A percentile compares a stretch with the other conserved stretches of the same genome.
Evolutionary conservation across 92 coral and sea anemone genomes (phyloP).

Genomic region (Plumapathes pennacea): DNA sequence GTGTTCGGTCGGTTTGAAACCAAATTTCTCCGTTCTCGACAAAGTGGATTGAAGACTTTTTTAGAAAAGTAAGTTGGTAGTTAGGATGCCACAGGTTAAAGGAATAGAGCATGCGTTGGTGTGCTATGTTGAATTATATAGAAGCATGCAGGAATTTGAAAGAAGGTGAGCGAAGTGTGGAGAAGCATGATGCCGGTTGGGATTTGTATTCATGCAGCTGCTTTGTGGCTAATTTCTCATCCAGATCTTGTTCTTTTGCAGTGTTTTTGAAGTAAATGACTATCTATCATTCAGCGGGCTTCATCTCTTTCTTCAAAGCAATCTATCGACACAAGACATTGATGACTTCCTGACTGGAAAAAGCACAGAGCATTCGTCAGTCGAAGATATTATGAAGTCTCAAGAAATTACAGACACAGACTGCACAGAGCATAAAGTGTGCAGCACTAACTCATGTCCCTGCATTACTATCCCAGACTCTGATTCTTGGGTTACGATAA

Average conservation of each 20-base stretch:
- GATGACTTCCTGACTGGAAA: constrained; percentile 78
- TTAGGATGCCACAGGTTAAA: not conserved
- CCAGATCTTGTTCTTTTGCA: no score
- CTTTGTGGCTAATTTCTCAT: no score
- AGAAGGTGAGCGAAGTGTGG: no score
- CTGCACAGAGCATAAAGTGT: not conserved
- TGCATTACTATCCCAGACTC: constrained; percentile 19
- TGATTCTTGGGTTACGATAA: no score
- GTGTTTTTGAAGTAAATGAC: constrained; percentile 58
- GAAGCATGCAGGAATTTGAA: no score
- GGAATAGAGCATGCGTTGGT: not conserved
- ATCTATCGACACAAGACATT: constrained; percentile 73
- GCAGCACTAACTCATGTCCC: constrained; percentile 13
- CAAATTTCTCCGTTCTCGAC: constrained; percentile 63
- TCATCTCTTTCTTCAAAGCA: constrained; percentile 92
- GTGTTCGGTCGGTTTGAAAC: constrained; percentile 78
- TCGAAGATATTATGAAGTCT: constrained; percentile 59
- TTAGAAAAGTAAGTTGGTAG: constrained; percentile 60
- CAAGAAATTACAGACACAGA: constrained; percentile 38
- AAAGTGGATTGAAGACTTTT: constrained; percentile 71
- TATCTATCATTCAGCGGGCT: constrained; percentile 90
- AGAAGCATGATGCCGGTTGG: not conserved
- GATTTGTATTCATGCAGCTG: not conserved
- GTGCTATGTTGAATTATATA: not conserved
- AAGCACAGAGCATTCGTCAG: constrained; percentile 63